phyloP scores from a whole-genome alignment of 1,140 invertebrate genomes.

The Trichomalopsis sarcophagae region DNA sequence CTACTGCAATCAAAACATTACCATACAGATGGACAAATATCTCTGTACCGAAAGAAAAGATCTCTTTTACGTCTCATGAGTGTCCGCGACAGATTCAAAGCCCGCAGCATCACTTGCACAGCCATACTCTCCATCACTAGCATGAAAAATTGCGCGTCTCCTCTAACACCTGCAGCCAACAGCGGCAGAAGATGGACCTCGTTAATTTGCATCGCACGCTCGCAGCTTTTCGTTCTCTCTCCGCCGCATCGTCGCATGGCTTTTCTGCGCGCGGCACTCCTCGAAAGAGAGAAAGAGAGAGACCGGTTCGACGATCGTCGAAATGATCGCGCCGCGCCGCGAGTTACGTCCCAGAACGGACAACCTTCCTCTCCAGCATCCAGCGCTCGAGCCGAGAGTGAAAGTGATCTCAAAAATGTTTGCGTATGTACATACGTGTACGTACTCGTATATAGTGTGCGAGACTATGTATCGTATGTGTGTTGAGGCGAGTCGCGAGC shows the following conservation, averaged over 20 bases:
- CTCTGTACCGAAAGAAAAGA: too few species aligned
- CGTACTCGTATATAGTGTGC: neutral
- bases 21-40: too few species aligned
- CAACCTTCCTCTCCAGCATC: constrained; percentile 34
- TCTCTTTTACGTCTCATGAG: too few species aligned
- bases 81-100: too few species aligned
- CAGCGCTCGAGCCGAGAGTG: constrained; percentile 39
- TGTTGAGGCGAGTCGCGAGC: neutral
- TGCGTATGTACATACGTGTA: neutral
- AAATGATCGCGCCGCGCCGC: neutral
- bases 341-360: neutral
- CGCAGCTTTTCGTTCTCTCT: neutral
- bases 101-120: too few species aligned
- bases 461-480: neutral
- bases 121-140: too few species aligned
- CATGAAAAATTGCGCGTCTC: neutral
- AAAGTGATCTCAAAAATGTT: constrained; percentile 52
- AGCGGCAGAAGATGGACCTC: constrained; percentile 20
- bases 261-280: neutral
- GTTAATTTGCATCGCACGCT: constrained; percentile 42
- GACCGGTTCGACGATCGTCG: constrained; percentile 35
- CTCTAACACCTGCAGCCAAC: neutral
- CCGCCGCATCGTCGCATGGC: neutral
- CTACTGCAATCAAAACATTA: too few species aligned
- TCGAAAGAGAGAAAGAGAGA: neutral